These are phyloP conservation scores for Phengaris alcon DNA, from an alignment of 2,888 invertebrate species.

Conservation along the genomic window DNA sequence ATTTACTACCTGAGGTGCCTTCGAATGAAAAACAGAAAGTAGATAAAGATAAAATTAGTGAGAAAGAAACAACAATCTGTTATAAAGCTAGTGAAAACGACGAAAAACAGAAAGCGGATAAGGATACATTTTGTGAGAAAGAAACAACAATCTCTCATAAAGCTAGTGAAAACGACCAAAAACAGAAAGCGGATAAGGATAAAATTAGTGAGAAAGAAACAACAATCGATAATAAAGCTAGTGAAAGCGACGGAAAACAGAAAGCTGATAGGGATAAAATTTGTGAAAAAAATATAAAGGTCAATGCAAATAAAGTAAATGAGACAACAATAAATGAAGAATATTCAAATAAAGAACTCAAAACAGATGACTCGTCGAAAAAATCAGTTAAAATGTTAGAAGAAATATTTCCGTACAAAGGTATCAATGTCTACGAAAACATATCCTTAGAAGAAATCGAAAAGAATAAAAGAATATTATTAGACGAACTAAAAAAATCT, in stretches of 20 bases:
- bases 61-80: slow-evolving; percentile 30
- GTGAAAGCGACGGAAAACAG: slow-evolving; percentile 20
- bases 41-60: slow-evolving; percentile 18
- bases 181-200: slow-evolving; percentile 23
- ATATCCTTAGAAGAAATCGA: slow-evolving; percentile 63
- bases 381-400: slow-evolving; percentile 36
- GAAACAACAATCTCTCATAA: neutral
- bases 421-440: slow-evolving; percentile 35
- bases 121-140: neutral
- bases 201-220: neutral
- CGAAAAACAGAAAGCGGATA: neutral
- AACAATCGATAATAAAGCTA: too few species aligned
- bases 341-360: slow-evolving; percentile 28
- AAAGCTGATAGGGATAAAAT: slow-evolving; percentile 24
- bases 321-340: slow-evolving; percentile 16
- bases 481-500: slow-evolving; percentile 50
- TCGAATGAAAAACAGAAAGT: slow-evolving; percentile 32
- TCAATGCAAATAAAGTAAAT: neutral
- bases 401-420: slow-evolving; percentile 59
- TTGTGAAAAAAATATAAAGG: neutral
- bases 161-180: too few species aligned
- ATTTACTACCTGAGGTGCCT: slow-evolving; percentile 52
- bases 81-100: neutral
- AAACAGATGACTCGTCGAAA: slow-evolving; percentile 36
- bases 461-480: slow-evolving; percentile 57